Conservation (phyloP, 2,113 vertebrate genomes). For the Ctenomys sociabilis region DNA sequence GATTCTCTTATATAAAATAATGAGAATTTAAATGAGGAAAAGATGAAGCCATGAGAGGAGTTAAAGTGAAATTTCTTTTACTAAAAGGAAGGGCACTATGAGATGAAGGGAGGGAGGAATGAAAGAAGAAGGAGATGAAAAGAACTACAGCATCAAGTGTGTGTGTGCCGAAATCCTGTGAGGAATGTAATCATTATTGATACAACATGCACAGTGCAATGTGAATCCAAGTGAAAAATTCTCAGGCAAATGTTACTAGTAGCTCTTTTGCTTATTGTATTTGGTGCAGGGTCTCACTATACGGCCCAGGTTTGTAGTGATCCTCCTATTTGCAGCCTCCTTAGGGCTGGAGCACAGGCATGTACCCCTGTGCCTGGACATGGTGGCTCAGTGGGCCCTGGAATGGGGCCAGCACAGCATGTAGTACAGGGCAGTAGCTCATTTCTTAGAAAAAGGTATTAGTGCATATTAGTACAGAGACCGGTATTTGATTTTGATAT, state of each 20-base stretch:
- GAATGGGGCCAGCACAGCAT: too few relatives aligned
- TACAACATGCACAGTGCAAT: neutral
- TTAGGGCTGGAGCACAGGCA: too few relatives aligned
- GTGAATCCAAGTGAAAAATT: neutral
- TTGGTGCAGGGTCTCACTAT: too few relatives aligned
- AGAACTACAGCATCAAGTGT: neutral
- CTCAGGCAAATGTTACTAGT: neutral
- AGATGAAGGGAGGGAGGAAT: neutral
- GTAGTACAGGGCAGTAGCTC: neutral
- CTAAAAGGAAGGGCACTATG: neutral
- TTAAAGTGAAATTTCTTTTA: neutral
- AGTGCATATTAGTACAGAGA: neutral
- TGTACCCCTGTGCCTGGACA: too few relatives aligned
- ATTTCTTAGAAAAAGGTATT: neutral
- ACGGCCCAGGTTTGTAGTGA: too few relatives aligned
- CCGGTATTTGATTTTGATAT: neutral
- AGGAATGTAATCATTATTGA: neutral
- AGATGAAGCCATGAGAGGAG: neutral
- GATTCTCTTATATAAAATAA: neutral
- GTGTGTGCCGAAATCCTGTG: neutral
- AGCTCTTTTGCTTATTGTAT: neutral
- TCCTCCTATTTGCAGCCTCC: too few relatives aligned
- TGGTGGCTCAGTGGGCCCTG: too few relatives aligned
- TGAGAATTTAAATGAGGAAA: neutral
- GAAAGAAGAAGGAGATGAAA: neutral